Base-by-base conservation (phyloP, 2,113 vertebrate species). In the Camarhynchus parvulus region DNA sequence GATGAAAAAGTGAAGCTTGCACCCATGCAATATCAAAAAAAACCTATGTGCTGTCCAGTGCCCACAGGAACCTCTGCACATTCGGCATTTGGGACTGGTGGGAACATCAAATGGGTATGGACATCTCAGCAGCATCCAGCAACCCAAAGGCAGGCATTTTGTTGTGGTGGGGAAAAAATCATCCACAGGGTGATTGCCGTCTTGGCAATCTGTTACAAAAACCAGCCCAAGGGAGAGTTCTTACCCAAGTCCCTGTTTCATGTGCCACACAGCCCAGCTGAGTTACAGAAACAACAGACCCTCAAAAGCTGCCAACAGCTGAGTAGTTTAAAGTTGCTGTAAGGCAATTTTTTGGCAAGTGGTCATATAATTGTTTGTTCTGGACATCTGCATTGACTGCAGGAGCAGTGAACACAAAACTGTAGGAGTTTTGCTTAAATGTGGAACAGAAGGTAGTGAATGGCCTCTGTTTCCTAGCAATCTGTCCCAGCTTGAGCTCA, bases 281-380 rank as follows among this genome's bases (percentile, higher is more conserved):
- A 89, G 72, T 30, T 25, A 76, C 74, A 95, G 49, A 92, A 92
- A 83, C 50, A 90, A 83, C 53, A 69, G n/a, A 62, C 41, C 42
- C 79, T 91, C 68, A 49, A 87, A 83, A 58, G 69, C 77, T 77
- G 76, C 70, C 0, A 0, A 74, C 83, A 95, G 66, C 86, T 41
- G 73, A 94, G 47, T 11, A 30, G 63, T 83, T 86, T 53, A 37
- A 89, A 94, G 53, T 67, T 74, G 67, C 59, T 92, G 25, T 25
- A 90, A 83, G 91, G 76, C 64, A 53, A 19, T 76, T 58, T 85
- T 83, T 86, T 89, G 68, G 87, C 83, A 89, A 91, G 28, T 27
- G 42, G 73, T 77, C 53, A 52, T 35, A 30, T n/a, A 80, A 75
- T 88, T 92, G 80, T 87, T 96, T 89, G 76, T 87, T 96, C 69